Conservation (phyloP, 2,113 vertebrate genomes). For the Pristiophorus japonicus region DNA sequence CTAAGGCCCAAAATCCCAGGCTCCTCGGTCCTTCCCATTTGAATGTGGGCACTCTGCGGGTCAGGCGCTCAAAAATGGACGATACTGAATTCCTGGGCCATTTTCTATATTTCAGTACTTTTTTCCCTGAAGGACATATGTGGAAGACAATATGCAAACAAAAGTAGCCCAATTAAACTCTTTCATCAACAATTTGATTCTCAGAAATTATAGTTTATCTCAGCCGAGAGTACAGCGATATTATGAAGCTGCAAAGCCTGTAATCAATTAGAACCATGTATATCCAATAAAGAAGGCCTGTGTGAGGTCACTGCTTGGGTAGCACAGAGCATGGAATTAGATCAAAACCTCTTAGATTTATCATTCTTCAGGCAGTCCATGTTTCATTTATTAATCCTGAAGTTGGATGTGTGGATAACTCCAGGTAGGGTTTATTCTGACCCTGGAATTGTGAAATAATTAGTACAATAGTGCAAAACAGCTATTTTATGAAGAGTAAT, state of each 20-base stretch:
- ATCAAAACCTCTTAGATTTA: constrained; percentile 41
- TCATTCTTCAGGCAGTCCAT: constrained; percentile 35
- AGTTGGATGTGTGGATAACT: constrained; percentile 52
- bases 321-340: constrained; percentile 8
- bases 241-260: background rate
- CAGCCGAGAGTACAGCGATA: background rate
- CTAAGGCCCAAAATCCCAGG: too few relatives aligned
- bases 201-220: background rate
- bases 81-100: too few relatives aligned
- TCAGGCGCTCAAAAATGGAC: too few relatives aligned
- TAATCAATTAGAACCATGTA: constrained; percentile 7
- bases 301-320: background rate
- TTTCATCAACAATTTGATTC: background rate
- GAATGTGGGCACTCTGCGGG: too few relatives aligned
- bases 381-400: constrained; percentile 43
- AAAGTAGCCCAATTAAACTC: too few relatives aligned
- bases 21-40: too few relatives aligned
- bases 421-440: constrained; percentile 51
- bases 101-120: background rate
- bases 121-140: background rate
- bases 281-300: background rate
- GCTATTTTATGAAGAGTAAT: constrained; percentile 76
- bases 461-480: constrained; percentile 77
- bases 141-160: background rate
- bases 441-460: constrained; percentile 74